phyloP scores from a whole-genome alignment of 2,113 vertebrate genomes.

The Rhipidura dahli region DNA sequence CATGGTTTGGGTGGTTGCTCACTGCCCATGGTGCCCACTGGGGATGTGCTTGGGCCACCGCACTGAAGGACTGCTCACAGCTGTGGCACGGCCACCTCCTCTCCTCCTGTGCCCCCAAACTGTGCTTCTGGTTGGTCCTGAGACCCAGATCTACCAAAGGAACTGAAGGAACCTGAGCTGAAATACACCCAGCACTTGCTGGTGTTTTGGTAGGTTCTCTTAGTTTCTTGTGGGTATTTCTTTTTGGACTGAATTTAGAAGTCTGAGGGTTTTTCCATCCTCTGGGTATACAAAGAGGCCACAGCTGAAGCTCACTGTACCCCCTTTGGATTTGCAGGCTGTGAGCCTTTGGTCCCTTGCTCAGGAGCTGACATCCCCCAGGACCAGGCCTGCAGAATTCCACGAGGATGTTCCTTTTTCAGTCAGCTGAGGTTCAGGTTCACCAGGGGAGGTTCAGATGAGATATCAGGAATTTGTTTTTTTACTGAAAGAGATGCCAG shows the following conservation, averaged over 20 bases:
- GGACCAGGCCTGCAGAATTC: background rate
- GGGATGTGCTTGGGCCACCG: background rate
- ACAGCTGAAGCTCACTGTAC: background rate
- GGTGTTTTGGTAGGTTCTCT: background rate
- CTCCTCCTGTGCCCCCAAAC: fast-evolving
- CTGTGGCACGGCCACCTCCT: background rate
- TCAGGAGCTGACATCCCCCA: fast-evolving
- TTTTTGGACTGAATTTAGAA: background rate
- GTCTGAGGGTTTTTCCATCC: background rate
- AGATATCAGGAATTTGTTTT: background rate
- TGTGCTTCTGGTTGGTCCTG: background rate
- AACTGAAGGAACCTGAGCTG: background rate
- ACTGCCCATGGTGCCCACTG: fast-evolving
- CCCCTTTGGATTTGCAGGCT: background rate
- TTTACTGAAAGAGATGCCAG: background rate
- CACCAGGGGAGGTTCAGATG: background rate
- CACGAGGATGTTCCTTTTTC: fast-evolving
- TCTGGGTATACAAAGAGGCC: background rate
- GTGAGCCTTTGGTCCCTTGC: background rate
- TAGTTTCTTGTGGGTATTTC: background rate
- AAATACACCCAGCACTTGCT: background rate
- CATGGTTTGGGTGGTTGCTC: background rate
- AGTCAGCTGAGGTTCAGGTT: background rate
- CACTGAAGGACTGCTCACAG: background rate
- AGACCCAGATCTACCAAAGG: background rate